phyloP scores from a whole-genome alignment of 2,113 vertebrate species.

The Tautogolabrus adspersus region DNA sequence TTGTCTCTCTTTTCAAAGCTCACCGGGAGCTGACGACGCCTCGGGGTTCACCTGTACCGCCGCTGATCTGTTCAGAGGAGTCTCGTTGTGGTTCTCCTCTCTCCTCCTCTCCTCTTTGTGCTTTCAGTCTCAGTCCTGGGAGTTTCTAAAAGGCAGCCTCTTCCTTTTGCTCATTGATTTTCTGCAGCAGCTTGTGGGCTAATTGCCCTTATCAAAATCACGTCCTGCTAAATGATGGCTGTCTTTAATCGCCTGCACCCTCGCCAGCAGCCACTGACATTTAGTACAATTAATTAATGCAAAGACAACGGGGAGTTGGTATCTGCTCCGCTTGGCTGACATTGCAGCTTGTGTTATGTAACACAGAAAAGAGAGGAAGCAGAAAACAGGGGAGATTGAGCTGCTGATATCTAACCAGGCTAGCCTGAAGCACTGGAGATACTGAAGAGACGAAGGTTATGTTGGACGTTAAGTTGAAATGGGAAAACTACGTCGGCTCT shows the following conservation, averaged over 20 bases:
- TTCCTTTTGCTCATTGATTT: slow-evolving; percentile 70
- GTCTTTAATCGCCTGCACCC: slow-evolving; percentile 72
- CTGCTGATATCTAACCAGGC: slow-evolving; percentile 10
- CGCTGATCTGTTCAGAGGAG: not conserved
- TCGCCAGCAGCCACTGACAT: slow-evolving; percentile 80
- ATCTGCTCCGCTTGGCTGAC: slow-evolving; percentile 45
- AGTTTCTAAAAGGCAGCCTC: slow-evolving; percentile 31
- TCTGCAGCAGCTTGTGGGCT: slow-evolving; percentile 75
- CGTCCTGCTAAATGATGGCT: slow-evolving; percentile 76
- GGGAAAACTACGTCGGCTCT: not conserved
- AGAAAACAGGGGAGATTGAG: not conserved
- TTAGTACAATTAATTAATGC: slow-evolving; percentile 80
- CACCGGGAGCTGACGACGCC: not conserved
- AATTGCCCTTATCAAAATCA: slow-evolving; percentile 85
- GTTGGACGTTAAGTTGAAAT: not conserved
- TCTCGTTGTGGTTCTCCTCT: not conserved
- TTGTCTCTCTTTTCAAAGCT: slow-evolving; percentile 9
- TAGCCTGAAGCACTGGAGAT: not conserved
- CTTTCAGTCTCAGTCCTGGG: slow-evolving; percentile 17
- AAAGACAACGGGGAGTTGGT: slow-evolving; percentile 59
- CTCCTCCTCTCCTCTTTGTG: not conserved
- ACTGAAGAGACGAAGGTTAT: not conserved
- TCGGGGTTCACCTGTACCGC: slow-evolving; percentile 9
- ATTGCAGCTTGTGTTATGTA: slow-evolving; percentile 46
- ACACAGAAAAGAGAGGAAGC: not conserved